These are phyloP conservation scores for Drosophila acutilabella DNA, from an alignment of 2,888 invertebrate species.

Conservation along the genomic window DNA sequence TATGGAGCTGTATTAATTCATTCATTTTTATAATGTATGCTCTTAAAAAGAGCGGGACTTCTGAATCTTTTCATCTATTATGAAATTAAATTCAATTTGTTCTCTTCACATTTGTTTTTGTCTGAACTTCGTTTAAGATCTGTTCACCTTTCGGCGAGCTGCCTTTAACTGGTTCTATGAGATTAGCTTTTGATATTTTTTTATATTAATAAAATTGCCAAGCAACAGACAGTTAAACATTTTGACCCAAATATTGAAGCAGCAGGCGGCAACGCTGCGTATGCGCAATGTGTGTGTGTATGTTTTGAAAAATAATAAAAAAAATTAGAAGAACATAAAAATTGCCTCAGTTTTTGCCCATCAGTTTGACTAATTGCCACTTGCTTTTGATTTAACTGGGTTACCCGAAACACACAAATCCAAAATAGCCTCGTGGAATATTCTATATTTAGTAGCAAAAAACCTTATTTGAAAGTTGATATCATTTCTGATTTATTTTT, in stretches of 20 bases:
- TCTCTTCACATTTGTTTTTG: background rate
- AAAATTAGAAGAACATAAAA: too few relatives aligned
- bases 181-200: background rate
- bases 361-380: too few relatives aligned
- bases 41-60: too few relatives aligned
- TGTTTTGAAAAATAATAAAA: background rate
- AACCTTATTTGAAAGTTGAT: constrained; percentile 1
- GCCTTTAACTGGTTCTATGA: constrained; percentile 1
- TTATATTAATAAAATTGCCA: background rate
- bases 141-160: background rate
- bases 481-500: background rate
- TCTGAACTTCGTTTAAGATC: background rate
- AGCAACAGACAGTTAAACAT: background rate
- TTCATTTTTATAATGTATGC: too few relatives aligned
- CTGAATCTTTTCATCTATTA: background rate
- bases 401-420: constrained; percentile 18
- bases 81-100: background rate
- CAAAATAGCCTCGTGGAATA: background rate
- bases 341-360: background rate
- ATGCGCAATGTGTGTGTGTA: constrained; percentile 38
- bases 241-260: constrained; percentile 43
- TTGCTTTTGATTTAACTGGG: constrained; percentile 9
- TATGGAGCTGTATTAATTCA: background rate
- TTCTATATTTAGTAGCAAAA: too few relatives aligned
- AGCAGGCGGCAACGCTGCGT: constrained; percentile 34